phyloP scores from a whole-genome alignment of 2,797 vertebrate species.

The Phalanger gymnotis region DNA sequence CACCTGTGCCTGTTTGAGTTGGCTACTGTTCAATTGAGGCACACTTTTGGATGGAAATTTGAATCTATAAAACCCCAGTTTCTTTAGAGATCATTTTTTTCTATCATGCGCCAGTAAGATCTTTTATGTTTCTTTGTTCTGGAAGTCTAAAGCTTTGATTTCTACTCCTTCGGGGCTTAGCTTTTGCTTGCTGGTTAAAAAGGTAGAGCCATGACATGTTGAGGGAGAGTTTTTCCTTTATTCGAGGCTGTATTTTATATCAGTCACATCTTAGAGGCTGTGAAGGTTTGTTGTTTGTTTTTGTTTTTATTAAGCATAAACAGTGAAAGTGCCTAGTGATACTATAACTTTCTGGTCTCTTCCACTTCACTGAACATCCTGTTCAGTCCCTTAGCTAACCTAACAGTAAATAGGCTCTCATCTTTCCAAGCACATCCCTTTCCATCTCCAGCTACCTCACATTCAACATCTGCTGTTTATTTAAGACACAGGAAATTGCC shows the following conservation, averaged over 20 bases:
- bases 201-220: background rate
- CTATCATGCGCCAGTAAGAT: background rate
- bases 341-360: constrained; percentile 55
- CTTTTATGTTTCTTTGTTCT: constrained; percentile 52
- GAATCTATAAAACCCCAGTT: constrained; percentile 10
- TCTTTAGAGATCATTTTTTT: constrained; percentile 45
- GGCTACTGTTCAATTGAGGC: background rate
- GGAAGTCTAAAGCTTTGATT: constrained; percentile 39
- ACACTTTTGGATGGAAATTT: constrained; percentile 50
- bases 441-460: background rate
- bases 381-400: constrained; percentile 50
- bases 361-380: constrained; percentile 62
- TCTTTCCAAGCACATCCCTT: constrained; percentile 47
- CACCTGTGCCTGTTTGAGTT: background rate
- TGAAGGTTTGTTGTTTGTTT: background rate
- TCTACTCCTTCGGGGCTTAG: background rate
- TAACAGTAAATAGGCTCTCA: constrained; percentile 61
- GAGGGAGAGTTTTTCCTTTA: background rate
- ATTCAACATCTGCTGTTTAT: constrained; percentile 48
- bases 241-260: background rate
- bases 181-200: background rate
- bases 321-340: constrained; percentile 54
- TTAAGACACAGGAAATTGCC: constrained; percentile 48
- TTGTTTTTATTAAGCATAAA: constrained; percentile 37
- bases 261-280: background rate